Evolutionary conservation across 2,113 vertebrate species (phyloP), one percentile per base, ranked within the genome.

Genomic region (Nothocercus julius): DNA sequence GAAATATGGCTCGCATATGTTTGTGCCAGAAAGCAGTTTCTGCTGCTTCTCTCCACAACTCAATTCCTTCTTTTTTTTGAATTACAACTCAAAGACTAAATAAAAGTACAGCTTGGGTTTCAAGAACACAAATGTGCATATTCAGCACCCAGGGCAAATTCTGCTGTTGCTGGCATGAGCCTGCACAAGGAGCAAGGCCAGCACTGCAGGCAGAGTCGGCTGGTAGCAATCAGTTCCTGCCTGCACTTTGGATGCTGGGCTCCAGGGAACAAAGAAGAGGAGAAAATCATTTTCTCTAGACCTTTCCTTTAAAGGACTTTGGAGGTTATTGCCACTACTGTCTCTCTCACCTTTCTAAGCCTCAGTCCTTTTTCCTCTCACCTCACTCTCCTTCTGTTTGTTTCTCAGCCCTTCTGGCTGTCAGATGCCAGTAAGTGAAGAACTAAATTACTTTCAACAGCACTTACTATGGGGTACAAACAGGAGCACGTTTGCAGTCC

Each of bases 1-100:
- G 77, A 96, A 96, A 94, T 82, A 90, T 54, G 90, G 85, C 77
- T 84, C 49, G 40, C 85, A 87, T 75, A 62, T 79, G 77, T 82
- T 89, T 92, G 74, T 85, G 90, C 90, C 88, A 95, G 62, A 86
- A 93, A 93, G 62, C 62, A 1, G 2, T 45, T 94, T 79, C 73
- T 93, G 66, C 27, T 68, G 77, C 32, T 92, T 90, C 72, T 69
- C 44, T 34, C 69, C 62, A 73, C 85, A 87, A 93, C 72, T 64
- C 15, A 25, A 88, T 72, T 51, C 3, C 6, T 59, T 75, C 75
- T 74, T 49, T 78, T 61, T 75, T 70, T 34, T 36, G 11, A 89
- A 89, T 93, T 68, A 66, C 91, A 90, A 94, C 80, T 94, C 90
- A 95, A 91, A 69, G 66, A 89, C 51, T 81, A 86, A 94, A 93